Base-by-base conservation (phyloP, 1,140 invertebrate genomes). In the Calephelis nemesis region DNA sequence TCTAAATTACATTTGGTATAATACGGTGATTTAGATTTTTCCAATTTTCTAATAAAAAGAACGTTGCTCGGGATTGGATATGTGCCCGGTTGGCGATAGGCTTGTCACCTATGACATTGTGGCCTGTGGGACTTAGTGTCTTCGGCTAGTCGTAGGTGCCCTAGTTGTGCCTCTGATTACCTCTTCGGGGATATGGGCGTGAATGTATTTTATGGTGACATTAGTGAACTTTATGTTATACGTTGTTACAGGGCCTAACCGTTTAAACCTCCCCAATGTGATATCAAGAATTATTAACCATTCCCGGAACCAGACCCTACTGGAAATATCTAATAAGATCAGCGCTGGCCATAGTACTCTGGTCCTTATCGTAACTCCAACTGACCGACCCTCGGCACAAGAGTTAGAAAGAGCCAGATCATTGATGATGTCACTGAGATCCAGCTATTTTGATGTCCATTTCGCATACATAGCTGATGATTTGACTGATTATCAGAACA, bases 201-300 rank as follows among this genome's bases (percentile, higher is more conserved):
- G 1, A 19, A 19, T 19, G 15, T 19, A 19, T 19, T 19, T 19
- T 30, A 30, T 30, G 30, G 30, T 4, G 30, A 30, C 30, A 4
- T 30, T 49, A 49, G 60, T 62, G 40, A 5, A 4, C 10, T 4
- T 9, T 12, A 40, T 12, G 12, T 64, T 54, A n/a, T 71, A 65
- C 50, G 63, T 72, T 62, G 72, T 79, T 77, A 45, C 72, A 92
- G 91, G 90, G 92, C 88, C 90, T 0, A 87, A 85, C 67, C 85
- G 91, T n/a, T 67, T 92, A 10, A 91, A 92, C 68, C 67, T 92
- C 0, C 85, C 88, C 6, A 85, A 76, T 10, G 78, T 93, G 2
- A 79, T 93, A 69, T 90, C 91, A 63, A 74, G 80, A 12, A 64
- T 90, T 7, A 82, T 87, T 5, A 75, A 80, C 63, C 75, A 87